Evolutionary conservation across 2,888 invertebrate species (phyloP), one percentile per base, ranked within the genome.

Genomic region (Lingula anatina): DNA sequence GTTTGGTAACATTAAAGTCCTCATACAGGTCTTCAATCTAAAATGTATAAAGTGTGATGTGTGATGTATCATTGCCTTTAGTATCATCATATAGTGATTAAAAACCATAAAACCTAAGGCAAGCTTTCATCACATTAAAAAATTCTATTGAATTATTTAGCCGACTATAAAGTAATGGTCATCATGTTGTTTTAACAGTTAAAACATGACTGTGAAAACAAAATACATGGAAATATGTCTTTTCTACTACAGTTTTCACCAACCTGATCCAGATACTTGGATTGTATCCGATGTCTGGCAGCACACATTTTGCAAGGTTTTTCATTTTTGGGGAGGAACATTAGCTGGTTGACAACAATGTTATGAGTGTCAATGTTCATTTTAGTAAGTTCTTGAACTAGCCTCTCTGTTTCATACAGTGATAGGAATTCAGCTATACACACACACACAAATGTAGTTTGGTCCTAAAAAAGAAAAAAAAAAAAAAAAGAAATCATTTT

Each of bases 341-440:
- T 78, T 56, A 99, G 81, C 71, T 99, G 97, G 80, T 99, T 99
- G 1, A 99, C 97, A 61, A 99, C 85, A 38, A 99, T 93, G 76
- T 99, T 99, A 76, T 97, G 97, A 0, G 95, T 95, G 73, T 99
- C 99, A 50, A 99, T 99, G 51, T 89, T 90, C 73, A 89, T 91
- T 71, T 93, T 89, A 0, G 94, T 91, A 35, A 97, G 80, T 76
- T 97, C 95, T 76, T 99, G 99, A 0, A 78, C 76, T 46, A 99
- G 82, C 54, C 99, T 83, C 78, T 99, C 99, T 0, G 99, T 99
- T 81, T 99, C 99, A 71, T 99, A 99, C 21, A 99, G 80, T 0
- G 97, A 99, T 44, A 99, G 82, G 78, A 99, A 99, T 79, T 99
- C 99, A 0, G 99, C 96, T 72, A 99, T 99, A 76, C 99, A 99